Evolutionary conservation across 1,140 invertebrate species (phyloP), one percentile per base, ranked within the genome.

Genomic region (Prorops nasuta): DNA sequence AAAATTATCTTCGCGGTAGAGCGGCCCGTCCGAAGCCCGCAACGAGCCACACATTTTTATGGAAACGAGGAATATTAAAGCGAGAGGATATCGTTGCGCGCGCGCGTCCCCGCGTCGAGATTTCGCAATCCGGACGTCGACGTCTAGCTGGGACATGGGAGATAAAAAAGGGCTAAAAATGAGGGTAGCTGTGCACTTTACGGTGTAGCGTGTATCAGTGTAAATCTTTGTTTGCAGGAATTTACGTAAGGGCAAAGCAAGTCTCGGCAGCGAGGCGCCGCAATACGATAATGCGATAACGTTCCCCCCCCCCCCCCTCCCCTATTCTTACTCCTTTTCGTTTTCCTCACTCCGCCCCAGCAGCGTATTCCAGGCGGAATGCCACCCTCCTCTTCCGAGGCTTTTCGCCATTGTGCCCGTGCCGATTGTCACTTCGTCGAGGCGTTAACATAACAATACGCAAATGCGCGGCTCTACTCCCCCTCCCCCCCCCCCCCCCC

Each of bases 371-470:
- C n/a, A n/a, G n/a, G n/a, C n/a, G n/a, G n/a, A n/a, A n/a, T n/a
- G n/a, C n/a, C n/a, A n/a, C n/a, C 36, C 43, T 34, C 48, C 46
- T 28, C 49, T 49, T 7, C 49, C 37, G 24, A 62, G 51, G 67
- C 60, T 71, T 66, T 68, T 61, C 61, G 51, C 66, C 58, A 74
- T 74, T 73, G 71, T 73, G 51, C 51, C 52, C 58, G 57, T 60
- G 65, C 51, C 69, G 61, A 76, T 76, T 76, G 71, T 76, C 72
- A 71, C 67, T 65, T 61, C 58, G 56, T 56, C 52, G 58, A 53
- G 55, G 60, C 63, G 66, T 75, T 76, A 72, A 74, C 73, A 76
- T 76, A 74, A 74, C 71, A 76, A 74, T 69, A 56, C 63, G 59
- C 58, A 60, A 76, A 74, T 65, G 53, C 54, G 56, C 48, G 56